These are phyloP conservation scores for Phlogophora meticulosa DNA, from an alignment of 2,888 invertebrate genomes.

Conservation along the genomic window DNA sequence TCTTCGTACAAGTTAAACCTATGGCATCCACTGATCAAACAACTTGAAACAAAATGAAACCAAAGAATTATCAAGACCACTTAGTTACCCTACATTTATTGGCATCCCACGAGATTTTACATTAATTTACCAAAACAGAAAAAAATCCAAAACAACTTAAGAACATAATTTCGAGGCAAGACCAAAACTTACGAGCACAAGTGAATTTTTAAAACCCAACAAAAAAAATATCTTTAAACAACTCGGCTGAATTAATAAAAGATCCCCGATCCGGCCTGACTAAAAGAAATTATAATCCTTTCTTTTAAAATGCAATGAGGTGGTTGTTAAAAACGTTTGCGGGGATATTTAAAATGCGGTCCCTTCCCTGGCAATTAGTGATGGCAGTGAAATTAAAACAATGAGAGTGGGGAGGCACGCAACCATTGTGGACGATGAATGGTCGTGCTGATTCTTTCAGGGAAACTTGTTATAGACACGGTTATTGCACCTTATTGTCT, in stretches of 20 bases:
- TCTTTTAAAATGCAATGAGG: slow-evolving; percentile 91
- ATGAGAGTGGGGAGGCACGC: slow-evolving; percentile 78
- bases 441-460: slow-evolving; percentile 68
- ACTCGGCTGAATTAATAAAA: slow-evolving; percentile 86
- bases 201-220: slow-evolving; percentile 30
- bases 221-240: slow-evolving; percentile 64
- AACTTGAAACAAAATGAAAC: neutral
- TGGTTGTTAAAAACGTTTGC: slow-evolving; percentile 90
- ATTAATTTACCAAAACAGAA: slow-evolving; percentile 1
- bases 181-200: slow-evolving; percentile 31
- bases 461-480: slow-evolving; percentile 59
- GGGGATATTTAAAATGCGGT: slow-evolving; percentile 87
- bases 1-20: too few relatives aligned
- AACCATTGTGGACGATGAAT: slow-evolving; percentile 75
- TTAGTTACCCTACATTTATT: slow-evolving; percentile 11
- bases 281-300: slow-evolving; percentile 90
- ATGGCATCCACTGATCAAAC: neutral
- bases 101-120: neutral
- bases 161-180: slow-evolving; percentile 32
- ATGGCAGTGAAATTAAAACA: slow-evolving; percentile 89
- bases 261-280: slow-evolving; percentile 75
- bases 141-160: neutral
- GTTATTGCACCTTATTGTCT: slow-evolving; percentile 65
- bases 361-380: slow-evolving; percentile 88
- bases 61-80: slow-evolving; percentile 15